Evolutionary conservation across 2,113 vertebrate genomes (phyloP).

Genomic region (Saguinus imperator): DNA sequence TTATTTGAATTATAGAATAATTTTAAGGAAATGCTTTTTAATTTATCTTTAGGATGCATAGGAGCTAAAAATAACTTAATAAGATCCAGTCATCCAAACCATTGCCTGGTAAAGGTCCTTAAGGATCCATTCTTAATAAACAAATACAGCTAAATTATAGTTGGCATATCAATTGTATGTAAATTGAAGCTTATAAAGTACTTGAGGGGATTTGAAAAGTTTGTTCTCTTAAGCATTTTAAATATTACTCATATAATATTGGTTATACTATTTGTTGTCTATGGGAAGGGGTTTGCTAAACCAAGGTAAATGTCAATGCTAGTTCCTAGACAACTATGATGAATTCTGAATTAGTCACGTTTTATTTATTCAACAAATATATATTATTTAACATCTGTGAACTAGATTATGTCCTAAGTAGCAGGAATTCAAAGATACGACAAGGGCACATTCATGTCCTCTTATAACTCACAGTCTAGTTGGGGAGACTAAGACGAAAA

Average conservation of each 20-base stretch:
- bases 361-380: slow-evolving; percentile 34
- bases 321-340: slow-evolving; percentile 27
- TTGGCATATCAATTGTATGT: slow-evolving; percentile 65
- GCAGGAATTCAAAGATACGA: not conserved
- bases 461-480: not conserved
- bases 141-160: slow-evolving; percentile 59
- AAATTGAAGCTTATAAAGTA: slow-evolving; percentile 66
- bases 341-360: slow-evolving; percentile 45
- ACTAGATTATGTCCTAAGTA: slow-evolving; percentile 28
- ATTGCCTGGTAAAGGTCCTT: slow-evolving; percentile 11
- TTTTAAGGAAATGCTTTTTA: slow-evolving; percentile 35
- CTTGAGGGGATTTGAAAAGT: slow-evolving; percentile 61
- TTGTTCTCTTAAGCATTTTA: slow-evolving; percentile 66
- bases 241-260: slow-evolving; percentile 64
- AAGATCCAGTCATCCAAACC: slow-evolving; percentile 53
- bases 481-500: not conserved
- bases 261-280: slow-evolving; percentile 64
- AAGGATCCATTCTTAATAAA: slow-evolving; percentile 64
- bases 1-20: slow-evolving; percentile 43
- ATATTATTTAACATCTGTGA: slow-evolving; percentile 4
- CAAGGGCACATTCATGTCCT: not conserved
- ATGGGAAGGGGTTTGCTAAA: slow-evolving; percentile 25
- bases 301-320: slow-evolving; percentile 52
- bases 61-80: slow-evolving; percentile 47
- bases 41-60: slow-evolving; percentile 41